These are phyloP conservation scores for Notamacropus eugenii DNA, from an alignment of 2,797 vertebrate species.

Conservation along the genomic window DNA sequence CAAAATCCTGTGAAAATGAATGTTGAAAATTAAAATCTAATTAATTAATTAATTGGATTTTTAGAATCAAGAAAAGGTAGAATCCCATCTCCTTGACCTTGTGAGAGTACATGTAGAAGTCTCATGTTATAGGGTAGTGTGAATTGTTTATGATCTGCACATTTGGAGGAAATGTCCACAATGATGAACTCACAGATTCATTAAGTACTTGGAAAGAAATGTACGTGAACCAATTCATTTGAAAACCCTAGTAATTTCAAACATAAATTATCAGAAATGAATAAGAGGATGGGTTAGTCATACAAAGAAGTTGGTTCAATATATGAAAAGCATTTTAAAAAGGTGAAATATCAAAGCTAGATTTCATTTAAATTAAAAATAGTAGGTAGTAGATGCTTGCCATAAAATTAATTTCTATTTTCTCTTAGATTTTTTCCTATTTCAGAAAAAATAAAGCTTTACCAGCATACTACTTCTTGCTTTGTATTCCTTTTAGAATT, in stretches of 20 bases:
- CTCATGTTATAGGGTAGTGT: background rate
- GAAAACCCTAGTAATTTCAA: background rate
- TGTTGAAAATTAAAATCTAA: too few species aligned
- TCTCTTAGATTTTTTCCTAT: slow-evolving; percentile 42
- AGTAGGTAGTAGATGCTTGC: background rate
- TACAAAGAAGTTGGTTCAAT: background rate
- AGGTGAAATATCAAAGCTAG: background rate
- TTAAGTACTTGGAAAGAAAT: background rate
- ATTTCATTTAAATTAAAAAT: background rate
- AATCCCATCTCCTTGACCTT: background rate
- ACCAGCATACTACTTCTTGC: slow-evolving; percentile 41
- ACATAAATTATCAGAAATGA: background rate
- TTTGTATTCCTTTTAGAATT: slow-evolving; percentile 72
- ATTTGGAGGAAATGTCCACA: background rate
- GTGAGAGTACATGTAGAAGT: background rate
- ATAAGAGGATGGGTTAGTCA: background rate
- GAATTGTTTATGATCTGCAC: background rate
- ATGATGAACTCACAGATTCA: background rate
- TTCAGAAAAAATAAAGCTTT: slow-evolving; percentile 21
- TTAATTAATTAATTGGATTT: too few species aligned
- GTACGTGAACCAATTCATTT: background rate
- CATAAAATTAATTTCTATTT: slow-evolving; percentile 46
- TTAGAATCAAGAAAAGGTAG: background rate
- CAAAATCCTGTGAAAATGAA: too few species aligned
- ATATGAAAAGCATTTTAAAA: background rate